Percentiles rank a stretch among this genome's conserved stretches.
phyloP scores from a whole-genome alignment of 2,888 invertebrate genomes.

The Tridacna gigas region DNA sequence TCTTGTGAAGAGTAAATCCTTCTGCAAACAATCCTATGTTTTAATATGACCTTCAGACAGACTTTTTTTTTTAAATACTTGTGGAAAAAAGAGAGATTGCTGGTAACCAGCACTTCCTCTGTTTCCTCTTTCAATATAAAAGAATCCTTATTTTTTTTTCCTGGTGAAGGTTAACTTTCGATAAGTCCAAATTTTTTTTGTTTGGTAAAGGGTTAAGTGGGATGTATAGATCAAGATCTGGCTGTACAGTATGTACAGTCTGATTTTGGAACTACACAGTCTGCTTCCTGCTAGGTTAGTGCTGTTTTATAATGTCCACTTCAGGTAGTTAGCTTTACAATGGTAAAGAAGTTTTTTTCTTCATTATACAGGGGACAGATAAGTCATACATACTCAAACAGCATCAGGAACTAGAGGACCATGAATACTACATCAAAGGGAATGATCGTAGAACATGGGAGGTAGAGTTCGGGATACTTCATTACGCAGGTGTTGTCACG shows the following conservation, averaged over 20 bases:
- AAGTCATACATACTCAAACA: constrained; percentile 79
- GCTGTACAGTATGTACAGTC: too few species aligned
- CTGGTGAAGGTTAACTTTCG: too few species aligned
- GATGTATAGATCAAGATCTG: too few species aligned
- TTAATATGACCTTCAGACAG: too few species aligned
- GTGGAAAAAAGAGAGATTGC: not conserved
- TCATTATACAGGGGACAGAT: constrained; percentile 74
- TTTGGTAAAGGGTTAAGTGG: too few species aligned
- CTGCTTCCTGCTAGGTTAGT: too few species aligned
- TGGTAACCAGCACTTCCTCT: not conserved
- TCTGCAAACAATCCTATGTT: too few species aligned
- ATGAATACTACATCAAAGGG: constrained; percentile 78
- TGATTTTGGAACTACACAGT: too few species aligned
- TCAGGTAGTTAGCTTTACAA: not conserved
- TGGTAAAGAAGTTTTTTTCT: not conserved
- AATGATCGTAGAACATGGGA: constrained; percentile 78
- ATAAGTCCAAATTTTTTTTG: too few species aligned
- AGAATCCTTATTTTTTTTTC: too few species aligned
- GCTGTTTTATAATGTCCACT: not conserved
- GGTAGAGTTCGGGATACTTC: constrained; percentile 78
- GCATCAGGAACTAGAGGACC: constrained; percentile 76
- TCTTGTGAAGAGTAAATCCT: too few species aligned
- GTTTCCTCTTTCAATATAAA: too few species aligned
- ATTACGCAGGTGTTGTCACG: constrained; percentile 79
- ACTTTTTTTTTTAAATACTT: not conserved